Evolutionary conservation across 2,888 invertebrate genomes (phyloP).

Genomic region (Capitulum mitella): DNA sequence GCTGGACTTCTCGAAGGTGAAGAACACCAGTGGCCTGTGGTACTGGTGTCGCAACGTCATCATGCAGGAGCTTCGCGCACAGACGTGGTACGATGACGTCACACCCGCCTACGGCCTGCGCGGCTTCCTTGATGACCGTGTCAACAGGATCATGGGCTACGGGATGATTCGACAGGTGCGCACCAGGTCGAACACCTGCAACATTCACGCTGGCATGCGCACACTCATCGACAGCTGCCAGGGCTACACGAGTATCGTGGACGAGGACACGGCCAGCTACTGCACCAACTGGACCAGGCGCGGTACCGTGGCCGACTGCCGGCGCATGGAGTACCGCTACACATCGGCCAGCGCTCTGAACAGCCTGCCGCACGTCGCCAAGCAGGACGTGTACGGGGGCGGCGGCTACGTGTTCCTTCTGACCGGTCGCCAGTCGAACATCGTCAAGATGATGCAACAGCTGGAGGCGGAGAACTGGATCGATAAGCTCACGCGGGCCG

Average conservation of each 20-base stretch:
- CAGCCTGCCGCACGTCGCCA: slow-evolving; percentile 45
- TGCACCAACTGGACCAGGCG: slow-evolving; percentile 37
- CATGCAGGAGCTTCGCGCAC: slow-evolving; percentile 43
- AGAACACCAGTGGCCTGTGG: slow-evolving; percentile 43
- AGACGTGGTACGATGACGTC: slow-evolving; percentile 47
- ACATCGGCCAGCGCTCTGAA: slow-evolving; percentile 40
- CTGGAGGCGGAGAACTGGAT: slow-evolving; percentile 46
- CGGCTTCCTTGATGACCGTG: slow-evolving; percentile 49
- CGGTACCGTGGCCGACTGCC: slow-evolving; percentile 19
- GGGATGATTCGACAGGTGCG: slow-evolving; percentile 49
- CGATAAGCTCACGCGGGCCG: slow-evolving; percentile 47
- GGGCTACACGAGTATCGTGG: slow-evolving; percentile 36
- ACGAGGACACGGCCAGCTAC: slow-evolving; percentile 39
- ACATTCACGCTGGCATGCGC: slow-evolving; percentile 35
- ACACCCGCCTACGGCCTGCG: slow-evolving; percentile 46
- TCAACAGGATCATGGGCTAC: slow-evolving; percentile 50
- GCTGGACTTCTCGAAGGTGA: slow-evolving; percentile 26
- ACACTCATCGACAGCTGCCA: slow-evolving; percentile 37
- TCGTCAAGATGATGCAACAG: slow-evolving; percentile 40
- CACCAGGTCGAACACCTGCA: slow-evolving; percentile 34
- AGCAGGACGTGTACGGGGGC: slow-evolving; percentile 44
- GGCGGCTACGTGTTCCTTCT: slow-evolving; percentile 46
- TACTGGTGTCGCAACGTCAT: slow-evolving; percentile 45
- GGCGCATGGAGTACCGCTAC: slow-evolving; percentile 38
- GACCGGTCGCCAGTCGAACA: slow-evolving; percentile 37